Evolutionary conservation across 2,888 invertebrate genomes (phyloP), one percentile per base, ranked within the genome.

Genomic region (Dione vanillae): DNA sequence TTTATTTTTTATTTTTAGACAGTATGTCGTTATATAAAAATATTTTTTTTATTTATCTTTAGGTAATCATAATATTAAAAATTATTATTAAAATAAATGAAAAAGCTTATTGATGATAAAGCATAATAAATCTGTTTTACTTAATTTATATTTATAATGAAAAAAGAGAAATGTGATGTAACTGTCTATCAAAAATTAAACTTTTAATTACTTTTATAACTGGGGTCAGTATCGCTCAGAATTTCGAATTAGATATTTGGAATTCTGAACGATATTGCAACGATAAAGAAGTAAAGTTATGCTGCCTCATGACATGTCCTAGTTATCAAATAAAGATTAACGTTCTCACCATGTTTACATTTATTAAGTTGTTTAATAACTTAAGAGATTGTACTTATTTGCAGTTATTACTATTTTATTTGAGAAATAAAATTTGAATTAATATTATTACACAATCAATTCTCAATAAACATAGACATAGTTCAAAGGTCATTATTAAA

Each of bases 131-230:
- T n/a, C n/a, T 45, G n/a, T 61, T 10, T 35, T 12, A 61, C 43
- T 27, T 35, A 35, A 16, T 45, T 27, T 45, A 59, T 41, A 27
- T 40, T 12, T 20, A 59, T 20, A 41, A n/a, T 11, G n/a, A 45
- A 61, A 61, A 45, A 61, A 45, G 5, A 0, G 5, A 27, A 45
- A 61, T 61, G 45, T 45, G 11, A 61, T 61, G 2, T 27, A 27
- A 1, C 27, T 61, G 43, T 16, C 20, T 20, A 27, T 41, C 43
- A 61, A 43, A 61, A 43, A 45, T 45, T 61, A 35, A 61, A 45
- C 61, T 61, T 61, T 11, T 59, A 59, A 59, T 59, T 41, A 59
- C 20, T 20, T 61, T 45, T 16, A n/a, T 11, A 61, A 43, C 27
- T 61, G 45, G 27, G 11, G n/a, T n/a, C 11, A 45, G 45, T 45